These are phyloP conservation scores for Pipistrellus pipistrellus DNA, from an alignment of 2,797 vertebrate genomes.

Conservation along the genomic window DNA sequence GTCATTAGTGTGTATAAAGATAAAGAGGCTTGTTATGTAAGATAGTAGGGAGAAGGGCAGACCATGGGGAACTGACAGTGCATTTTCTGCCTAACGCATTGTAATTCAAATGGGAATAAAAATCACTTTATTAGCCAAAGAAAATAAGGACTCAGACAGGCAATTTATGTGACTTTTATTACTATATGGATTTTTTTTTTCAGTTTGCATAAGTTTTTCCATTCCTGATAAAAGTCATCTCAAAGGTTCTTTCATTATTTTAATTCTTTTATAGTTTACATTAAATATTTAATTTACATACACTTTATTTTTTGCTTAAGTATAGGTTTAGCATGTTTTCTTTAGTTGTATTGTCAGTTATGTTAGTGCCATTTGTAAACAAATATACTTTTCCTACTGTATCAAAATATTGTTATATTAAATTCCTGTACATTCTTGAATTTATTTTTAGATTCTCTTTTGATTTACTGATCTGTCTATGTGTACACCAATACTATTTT, in stretches of 20 bases:
- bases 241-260: neutral
- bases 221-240: neutral
- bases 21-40: neutral
- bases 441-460: constrained; percentile 37
- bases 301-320: neutral
- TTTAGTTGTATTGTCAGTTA: neutral
- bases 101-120: neutral
- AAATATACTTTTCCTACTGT: neutral
- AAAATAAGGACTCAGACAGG: neutral
- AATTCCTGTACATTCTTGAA: neutral
- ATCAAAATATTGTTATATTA: neutral
- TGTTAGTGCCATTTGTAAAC: neutral
- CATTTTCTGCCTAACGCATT: neutral
- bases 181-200: constrained; percentile 15
- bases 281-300: neutral
- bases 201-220: constrained; percentile 19
- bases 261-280: constrained; percentile 3
- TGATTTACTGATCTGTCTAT: neutral
- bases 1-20: neutral
- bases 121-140: neutral
- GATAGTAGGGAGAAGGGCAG: neutral
- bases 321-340: neutral
- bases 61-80: neutral
- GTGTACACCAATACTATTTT: neutral
- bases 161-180: constrained; percentile 1